Base-by-base conservation (phyloP, 2,888 invertebrate genomes). In the Drosophila heteroneura region DNA sequence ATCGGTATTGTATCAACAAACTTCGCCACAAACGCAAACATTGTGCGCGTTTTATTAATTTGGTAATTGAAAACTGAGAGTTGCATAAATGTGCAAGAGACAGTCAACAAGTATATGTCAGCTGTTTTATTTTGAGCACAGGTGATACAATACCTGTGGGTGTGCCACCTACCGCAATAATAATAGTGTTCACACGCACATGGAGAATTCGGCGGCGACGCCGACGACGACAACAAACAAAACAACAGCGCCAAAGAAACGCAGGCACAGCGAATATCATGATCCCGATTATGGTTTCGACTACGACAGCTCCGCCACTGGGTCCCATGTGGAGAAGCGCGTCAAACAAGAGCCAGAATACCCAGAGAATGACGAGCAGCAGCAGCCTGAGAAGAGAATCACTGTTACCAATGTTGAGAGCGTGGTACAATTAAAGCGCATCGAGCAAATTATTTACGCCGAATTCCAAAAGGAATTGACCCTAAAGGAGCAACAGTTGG, bases 391-490 rank as follows among this genome's bases (percentile, higher is more conserved):
- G 26, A 59, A 41, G 28, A 16, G 14, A 47, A 44, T 22, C 12
- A 30, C 95, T 32, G 14, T 32, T n/a, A 26, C 65, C 12, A 58
- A 37, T 26, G n/a, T 52, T 63, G 66, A 77, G 33, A 67, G 73
- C 60, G 81, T 61, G 73, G 78, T 78, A 39, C 39, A 72, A 47
- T 7, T 60, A 0, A 60, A 72, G 32, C 76, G 77, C n/a, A 62
- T 96, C 71, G 94, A 94, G 78, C 93, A 94, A 33, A 96, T 97
- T 61, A 95, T 97, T 37, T 94, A 95, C 79, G 94, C 94, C 69
- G 96, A 97, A 93, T 97, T 97, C 93, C 94, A 95, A 53, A 94
- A 94, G 57, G 97, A 97, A 92, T 94, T 97, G 16, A 94, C 94
- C 57, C 91, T 94, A 2, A 96, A 97, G 88, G 96, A 97, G 91